Evolutionary conservation across 2,888 invertebrate species (phyloP).

Genomic region (Caenorhabditis sp.): DNA sequence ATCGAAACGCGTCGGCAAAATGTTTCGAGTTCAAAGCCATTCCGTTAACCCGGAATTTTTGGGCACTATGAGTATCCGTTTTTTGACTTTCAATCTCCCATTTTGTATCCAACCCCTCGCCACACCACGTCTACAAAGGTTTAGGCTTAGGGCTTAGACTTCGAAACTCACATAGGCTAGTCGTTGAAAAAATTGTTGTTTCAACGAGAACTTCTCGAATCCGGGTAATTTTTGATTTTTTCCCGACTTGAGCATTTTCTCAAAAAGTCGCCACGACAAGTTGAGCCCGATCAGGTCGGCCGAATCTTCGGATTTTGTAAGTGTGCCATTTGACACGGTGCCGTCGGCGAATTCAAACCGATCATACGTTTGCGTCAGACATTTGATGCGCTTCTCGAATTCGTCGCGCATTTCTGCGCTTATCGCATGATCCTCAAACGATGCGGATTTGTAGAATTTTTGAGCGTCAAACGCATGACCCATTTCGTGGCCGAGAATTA

Average conservation of each 20-base stretch:
- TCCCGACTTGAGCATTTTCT: too few relatives aligned
- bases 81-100: too few relatives aligned
- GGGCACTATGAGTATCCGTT: slow-evolving; percentile 5
- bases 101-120: neutral
- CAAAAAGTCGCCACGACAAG: slow-evolving; percentile 7
- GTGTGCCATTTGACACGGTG: slow-evolving; percentile 15
- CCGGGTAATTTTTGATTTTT: slow-evolving; percentile 14
- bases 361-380: neutral
- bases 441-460: neutral
- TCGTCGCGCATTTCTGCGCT: too few relatives aligned
- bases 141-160: too few relatives aligned
- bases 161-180: slow-evolving; percentile 11
- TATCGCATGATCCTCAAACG: neutral
- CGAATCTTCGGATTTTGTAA: neutral
- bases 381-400: neutral
- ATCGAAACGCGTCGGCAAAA: slow-evolving; percentile 19
- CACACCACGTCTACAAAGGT: neutral
- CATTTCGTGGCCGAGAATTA: slow-evolving; percentile 15
- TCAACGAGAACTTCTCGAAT: neutral
- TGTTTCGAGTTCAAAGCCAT: slow-evolving; percentile 15
- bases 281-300: slow-evolving; percentile 10
- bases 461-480: slow-evolving; percentile 22
- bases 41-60: slow-evolving; percentile 19
- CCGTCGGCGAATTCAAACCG: neutral
- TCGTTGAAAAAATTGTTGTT: slow-evolving; percentile 23